A percentile compares a stretch with the other conserved stretches of the same genome.
These are phyloP conservation scores for Cantharis nigra DNA, from an alignment of 2,888 invertebrate species.

Conservation along the genomic window DNA sequence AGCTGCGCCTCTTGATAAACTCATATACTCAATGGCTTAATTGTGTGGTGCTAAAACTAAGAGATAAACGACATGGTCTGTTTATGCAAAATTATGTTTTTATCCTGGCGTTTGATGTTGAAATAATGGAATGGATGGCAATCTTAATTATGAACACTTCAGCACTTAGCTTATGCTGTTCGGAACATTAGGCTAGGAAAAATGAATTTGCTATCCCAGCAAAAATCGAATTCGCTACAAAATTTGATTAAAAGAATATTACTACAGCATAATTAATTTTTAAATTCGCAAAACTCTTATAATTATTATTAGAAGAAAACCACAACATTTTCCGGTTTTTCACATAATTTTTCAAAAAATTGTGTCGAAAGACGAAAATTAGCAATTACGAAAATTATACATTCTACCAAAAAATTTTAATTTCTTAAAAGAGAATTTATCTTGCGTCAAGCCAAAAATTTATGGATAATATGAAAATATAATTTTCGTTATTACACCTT, in stretches of 20 bases:
- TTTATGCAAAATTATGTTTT: neutral
- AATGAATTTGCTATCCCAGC: neutral
- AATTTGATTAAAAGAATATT: too few relatives aligned
- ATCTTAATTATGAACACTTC: neutral
- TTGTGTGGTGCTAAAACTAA: neutral
- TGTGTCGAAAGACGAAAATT: too few relatives aligned
- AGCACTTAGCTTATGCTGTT: neutral
- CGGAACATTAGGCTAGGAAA: neutral
- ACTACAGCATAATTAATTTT: too few relatives aligned
- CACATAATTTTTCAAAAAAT: too few relatives aligned
- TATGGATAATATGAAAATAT: neutral
- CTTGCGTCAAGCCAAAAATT: neutral
- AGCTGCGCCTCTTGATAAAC: too few relatives aligned
- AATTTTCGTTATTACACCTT: neutral
- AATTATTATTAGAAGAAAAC: too few relatives aligned
- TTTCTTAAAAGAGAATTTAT: neutral
- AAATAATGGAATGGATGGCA: neutral
- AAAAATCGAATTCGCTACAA: neutral
- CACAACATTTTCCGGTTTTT: too few relatives aligned
- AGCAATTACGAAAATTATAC: too few relatives aligned
- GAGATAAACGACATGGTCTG: neutral
- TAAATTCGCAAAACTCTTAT: too few relatives aligned
- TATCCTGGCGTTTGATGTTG: neutral
- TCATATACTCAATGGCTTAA: too few relatives aligned
- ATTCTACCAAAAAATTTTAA: neutral